Evolutionary conservation across 2,113 vertebrate species (phyloP), one percentile per base, ranked within the genome.

Genomic region (Motacilla tschutschensis): DNA sequence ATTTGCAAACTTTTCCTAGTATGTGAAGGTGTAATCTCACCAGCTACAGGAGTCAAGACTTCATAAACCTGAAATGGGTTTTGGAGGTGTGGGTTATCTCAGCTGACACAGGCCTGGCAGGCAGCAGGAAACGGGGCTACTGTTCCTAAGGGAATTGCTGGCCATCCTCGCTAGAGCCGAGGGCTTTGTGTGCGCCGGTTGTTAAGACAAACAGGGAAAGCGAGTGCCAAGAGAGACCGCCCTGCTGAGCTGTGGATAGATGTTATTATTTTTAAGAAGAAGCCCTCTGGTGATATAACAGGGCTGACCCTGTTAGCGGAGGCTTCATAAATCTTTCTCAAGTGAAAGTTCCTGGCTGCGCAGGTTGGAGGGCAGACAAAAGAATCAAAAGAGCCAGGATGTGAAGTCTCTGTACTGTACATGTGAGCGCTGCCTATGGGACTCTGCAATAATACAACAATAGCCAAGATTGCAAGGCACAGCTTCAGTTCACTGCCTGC

Each of bases 301-400:
- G 95, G 95, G 91, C 94, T 97, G 97, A 98, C 98, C 97, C 94
- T 93, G 96, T 95, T 96, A 95, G 94, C 73, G 26, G 93, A 96
- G 96, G 95, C 96, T 98, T 96, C 97, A 98, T 99, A 98, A 99
- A 99, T 99, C 98, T 98, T 98, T 94, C 90, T 95, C 89, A 97
- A 98, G 97, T 97, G 98, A 97, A 96, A 97, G 97, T 98, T 98
- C 97, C 98, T 98, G 98, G 97, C 97, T 87, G 41, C 18, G 97
- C 95, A 97, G 97, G 98, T 98, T 98, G 98, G 97, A 97, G 97
- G 97, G 96, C 88, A 60, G 96, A 98, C 98, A 98, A 97, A 98
- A 97, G 97, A 98, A 98, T 97, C 96, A 92, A 95, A 98, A 96
- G 92, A 96, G 95, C 94, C 98, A 99, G 98, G 98, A 99, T 98